phyloP scores from a whole-genome alignment of 2,888 invertebrate genomes.

The Rotaria macrura region DNA sequence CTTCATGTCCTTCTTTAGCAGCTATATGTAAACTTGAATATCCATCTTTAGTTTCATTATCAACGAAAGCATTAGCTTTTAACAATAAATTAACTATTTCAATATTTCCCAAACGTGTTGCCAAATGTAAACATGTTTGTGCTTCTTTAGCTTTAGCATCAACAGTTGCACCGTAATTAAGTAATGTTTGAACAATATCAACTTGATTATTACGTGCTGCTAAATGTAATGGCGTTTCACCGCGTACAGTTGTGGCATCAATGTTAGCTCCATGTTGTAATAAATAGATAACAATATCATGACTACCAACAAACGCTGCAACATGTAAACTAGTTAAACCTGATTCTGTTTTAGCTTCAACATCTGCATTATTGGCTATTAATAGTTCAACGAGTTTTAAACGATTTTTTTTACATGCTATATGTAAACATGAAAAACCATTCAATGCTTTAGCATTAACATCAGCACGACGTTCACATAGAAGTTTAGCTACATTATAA shows the following conservation, averaged over 20 bases:
- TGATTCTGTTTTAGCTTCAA: constrained; percentile 52
- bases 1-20: constrained; percentile 89
- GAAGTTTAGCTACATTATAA: constrained; percentile 83
- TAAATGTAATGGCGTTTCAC: constrained; percentile 92
- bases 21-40: constrained; percentile 96
- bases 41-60: constrained; percentile 81
- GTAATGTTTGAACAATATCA: constrained; percentile 90
- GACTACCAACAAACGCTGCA: constrained; percentile 98
- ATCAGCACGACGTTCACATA: constrained; percentile 62
- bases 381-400: constrained; percentile 91
- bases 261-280: constrained; percentile 95
- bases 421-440: constrained; percentile 94
- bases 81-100: constrained; percentile 89
- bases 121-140: constrained; percentile 95
- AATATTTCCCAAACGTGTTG: constrained; percentile 87
- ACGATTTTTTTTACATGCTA: constrained; percentile 76
- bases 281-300: constrained; percentile 96
- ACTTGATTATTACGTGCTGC: constrained; percentile 98
- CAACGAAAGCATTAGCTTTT: constrained; percentile 81
- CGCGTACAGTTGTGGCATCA: constrained; percentile 89
- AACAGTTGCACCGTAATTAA: constrained; percentile 91
- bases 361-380: constrained; percentile 49
- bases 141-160: constrained; percentile 88
- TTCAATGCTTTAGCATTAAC: constrained; percentile 62
- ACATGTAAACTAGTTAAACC: constrained; percentile 95